Base-by-base conservation (phyloP, 2,888 invertebrate genomes). In the Calameuta pallipes region DNA sequence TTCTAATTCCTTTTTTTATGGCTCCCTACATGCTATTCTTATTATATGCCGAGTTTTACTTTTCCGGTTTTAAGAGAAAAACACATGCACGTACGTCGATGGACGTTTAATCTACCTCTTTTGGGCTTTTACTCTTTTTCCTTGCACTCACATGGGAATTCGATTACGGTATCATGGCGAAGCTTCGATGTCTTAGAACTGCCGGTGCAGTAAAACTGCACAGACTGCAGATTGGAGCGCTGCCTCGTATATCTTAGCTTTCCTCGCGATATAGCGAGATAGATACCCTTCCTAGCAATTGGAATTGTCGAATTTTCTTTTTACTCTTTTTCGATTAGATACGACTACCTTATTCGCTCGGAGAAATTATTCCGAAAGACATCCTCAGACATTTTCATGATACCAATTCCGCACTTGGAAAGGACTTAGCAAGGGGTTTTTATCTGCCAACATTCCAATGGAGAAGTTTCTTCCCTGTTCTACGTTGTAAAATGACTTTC, bases 211-310 rank as follows among this genome's bases (percentile, higher is more conserved):
- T 31, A 71, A 71, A 71, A 71, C 71, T 71, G 70, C 70, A 31
- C 70, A 4, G 70, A 70, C 70, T 70, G 71, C 71, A 71, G 71
- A 71, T 31, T 71, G 71, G 31, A 71, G 71, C 31, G 31, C 71
- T 34, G 31, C 11, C 71, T 23, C 56, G 56, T 56, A 56, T 56
- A 56, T 56, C 56, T 56, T 56, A 56, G 56, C 56, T 56, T 56
- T 56, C 56, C 56, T 23, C 56, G 56, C 56, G 23, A 56, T 56
- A 56, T 56, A 56, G 56, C 56, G 23, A 56, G 56, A 56, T 23
- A 56, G 56, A 56, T 56, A 23, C 9, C 56, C 23, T 56, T 56
- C 23, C 56, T 56, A 56, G 23, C 23, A 56, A 23, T 23, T 56
- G 56, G 56, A 23, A 56, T 56, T 56, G 56, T 56, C 56, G 56